phyloP scores from a whole-genome alignment of 2,888 invertebrate genomes.

The Quadriops clusia region DNA sequence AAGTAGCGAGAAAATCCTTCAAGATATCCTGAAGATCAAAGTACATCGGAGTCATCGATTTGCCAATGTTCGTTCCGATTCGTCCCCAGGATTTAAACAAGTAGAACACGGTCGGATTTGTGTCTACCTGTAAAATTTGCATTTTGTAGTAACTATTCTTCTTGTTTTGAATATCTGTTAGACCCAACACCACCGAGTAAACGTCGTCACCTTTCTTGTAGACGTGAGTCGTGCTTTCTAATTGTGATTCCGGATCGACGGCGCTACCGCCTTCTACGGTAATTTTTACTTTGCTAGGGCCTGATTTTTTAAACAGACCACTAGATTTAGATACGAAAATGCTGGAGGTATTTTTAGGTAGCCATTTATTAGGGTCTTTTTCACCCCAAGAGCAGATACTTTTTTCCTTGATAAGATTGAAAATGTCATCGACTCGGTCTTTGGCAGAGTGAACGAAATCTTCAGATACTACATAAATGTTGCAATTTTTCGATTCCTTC shows the following conservation, averaged over 20 bases:
- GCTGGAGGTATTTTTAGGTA: conserved; percentile 26
- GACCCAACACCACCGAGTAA: conserved; percentile 69
- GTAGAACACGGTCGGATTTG: conserved; percentile 43
- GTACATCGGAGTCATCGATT: conserved; percentile 47
- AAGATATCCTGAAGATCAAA: conserved; percentile 45
- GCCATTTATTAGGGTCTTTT: conserved; percentile 26
- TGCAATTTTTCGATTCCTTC: conserved; percentile 48
- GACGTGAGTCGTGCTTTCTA: conserved; percentile 71
- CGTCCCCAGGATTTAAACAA: conserved; percentile 72
- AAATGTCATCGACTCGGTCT: conserved; percentile 47
- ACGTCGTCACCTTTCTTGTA: conserved; percentile 44
- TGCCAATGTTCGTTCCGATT: conserved; percentile 89
- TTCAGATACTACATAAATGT: conserved; percentile 72
- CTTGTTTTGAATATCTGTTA: conserved; percentile 74
- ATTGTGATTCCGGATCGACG: conserved; percentile 83
- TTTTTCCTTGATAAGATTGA: conserved; percentile 56
- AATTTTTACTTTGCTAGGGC: conserved; percentile 51
- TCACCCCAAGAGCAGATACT: conserved; percentile 80
- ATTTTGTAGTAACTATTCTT: conserved; percentile 93
- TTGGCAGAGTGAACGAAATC: conserved; percentile 59
- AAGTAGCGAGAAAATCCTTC: conserved; percentile 43
- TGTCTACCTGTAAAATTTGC: conserved; percentile 74
- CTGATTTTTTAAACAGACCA: conserved; percentile 38
- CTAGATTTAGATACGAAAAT: conserved; percentile 28
- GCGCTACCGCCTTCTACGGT: conserved; percentile 71